A percentile compares a stretch with the other conserved stretches of the same genome.
phyloP scores from a whole-genome alignment of 1,140 invertebrate species.

The Dinothrombium tinctorium region DNA sequence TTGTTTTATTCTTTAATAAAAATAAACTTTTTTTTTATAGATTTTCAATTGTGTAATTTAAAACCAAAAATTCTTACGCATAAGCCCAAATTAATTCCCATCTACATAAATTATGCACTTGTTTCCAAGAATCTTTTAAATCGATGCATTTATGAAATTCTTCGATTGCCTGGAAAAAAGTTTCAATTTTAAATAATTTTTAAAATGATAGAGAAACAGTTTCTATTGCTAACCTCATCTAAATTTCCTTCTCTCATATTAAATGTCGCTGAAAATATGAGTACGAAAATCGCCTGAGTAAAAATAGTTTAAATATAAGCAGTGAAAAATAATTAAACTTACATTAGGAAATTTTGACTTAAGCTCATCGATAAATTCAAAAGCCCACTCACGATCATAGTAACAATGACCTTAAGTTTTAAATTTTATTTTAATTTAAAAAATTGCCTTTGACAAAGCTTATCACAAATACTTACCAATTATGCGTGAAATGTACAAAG shows the following conservation, averaged over 20 bases:
- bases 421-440: not conserved
- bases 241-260: not conserved
- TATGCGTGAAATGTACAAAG: not conserved
- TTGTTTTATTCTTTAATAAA: conserved; percentile 9
- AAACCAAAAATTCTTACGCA: no score
- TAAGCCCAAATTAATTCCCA: conserved; percentile 88
- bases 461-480: not conserved
- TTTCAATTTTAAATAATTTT: not conserved
- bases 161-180: conserved; percentile 28
- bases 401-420: not conserved
- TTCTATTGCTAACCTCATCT: not conserved
- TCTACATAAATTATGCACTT: conserved; percentile 81
- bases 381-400: not conserved
- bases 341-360: not conserved
- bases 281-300: not conserved
- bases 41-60: not conserved
- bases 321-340: not conserved
- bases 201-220: no score
- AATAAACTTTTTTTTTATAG: not conserved
- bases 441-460: no score
- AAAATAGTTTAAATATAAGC: no score
- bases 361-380: no score
- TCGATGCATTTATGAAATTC: conserved; percentile 63
- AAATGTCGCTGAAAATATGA: not conserved
- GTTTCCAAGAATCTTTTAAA: conserved; percentile 61